A percentile compares a stretch with the other conserved stretches of the same genome.
Evolutionary conservation across 2,113 vertebrate genomes (phyloP).

Genomic region (Ptilorrhoa leucosticta): DNA sequence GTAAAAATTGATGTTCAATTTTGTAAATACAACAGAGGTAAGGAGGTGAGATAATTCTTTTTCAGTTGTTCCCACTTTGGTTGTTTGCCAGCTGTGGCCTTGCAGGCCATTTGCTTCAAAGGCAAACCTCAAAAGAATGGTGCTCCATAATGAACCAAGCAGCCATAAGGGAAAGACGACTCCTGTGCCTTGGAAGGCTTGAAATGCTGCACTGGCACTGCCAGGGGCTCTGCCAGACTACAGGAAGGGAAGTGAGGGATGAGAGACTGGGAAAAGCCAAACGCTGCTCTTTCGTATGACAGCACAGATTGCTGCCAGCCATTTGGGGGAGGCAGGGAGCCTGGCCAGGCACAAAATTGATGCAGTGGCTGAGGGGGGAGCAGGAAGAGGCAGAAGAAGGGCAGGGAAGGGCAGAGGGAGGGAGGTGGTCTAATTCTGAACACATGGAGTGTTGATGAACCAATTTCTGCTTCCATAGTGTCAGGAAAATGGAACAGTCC

Average conservation of each 20-base stretch:
- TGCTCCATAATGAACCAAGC: background rate
- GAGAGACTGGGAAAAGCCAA: background rate
- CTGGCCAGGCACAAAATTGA: background rate
- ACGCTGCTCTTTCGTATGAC: background rate
- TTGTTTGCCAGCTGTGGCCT: background rate
- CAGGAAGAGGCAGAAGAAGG: background rate
- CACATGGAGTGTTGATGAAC: background rate
- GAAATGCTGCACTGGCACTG: background rate
- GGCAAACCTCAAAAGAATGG: background rate
- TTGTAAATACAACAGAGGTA: background rate
- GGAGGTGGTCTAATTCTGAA: background rate
- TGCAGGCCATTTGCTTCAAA: background rate
- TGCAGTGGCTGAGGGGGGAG: background rate
- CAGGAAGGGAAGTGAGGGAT: background rate
- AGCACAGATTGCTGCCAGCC: constrained; percentile 3
- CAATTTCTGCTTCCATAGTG: background rate
- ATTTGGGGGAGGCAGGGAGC: no score
- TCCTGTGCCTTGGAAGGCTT: background rate
- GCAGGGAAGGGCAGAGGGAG: background rate
- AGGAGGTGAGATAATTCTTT: background rate
- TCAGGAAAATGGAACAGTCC: background rate
- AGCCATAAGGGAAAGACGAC: background rate
- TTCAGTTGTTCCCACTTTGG: background rate
- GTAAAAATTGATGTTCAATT: background rate
- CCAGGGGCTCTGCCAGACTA: background rate